phyloP scores from a whole-genome alignment of 2,113 vertebrate genomes.

The Puffinus mauretanicus region DNA sequence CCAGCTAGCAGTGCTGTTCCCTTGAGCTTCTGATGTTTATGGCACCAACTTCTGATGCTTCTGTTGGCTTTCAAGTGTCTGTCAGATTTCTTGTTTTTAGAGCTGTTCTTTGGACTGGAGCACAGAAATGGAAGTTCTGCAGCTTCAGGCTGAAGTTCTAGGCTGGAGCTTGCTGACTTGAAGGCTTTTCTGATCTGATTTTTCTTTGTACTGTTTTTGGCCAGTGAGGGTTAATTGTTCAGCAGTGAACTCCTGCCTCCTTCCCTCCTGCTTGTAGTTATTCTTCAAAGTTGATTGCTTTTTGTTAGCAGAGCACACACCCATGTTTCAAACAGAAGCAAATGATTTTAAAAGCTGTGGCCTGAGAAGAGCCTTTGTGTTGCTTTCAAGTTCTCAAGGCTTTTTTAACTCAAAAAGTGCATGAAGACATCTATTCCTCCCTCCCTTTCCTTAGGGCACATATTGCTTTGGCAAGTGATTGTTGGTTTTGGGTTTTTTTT shows the following conservation, averaged over 20 bases:
- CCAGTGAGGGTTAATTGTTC: background rate
- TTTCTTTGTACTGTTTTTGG: background rate
- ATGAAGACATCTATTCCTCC: background rate
- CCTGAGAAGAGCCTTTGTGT: background rate
- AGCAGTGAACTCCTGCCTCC: background rate
- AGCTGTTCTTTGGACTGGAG: background rate
- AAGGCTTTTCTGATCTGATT: background rate
- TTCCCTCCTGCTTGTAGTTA: background rate
- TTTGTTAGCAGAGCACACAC: background rate
- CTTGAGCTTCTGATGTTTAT: background rate
- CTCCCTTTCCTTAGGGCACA: accelerated
- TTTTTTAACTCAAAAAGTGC: background rate
- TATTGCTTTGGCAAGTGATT: background rate
- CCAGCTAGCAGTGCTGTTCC: background rate
- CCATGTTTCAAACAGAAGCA: background rate
- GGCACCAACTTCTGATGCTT: background rate
- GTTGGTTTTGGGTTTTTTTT: background rate
- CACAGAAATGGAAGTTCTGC: background rate
- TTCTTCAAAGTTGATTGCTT: background rate
- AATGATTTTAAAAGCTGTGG: background rate
- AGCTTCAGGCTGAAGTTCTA: background rate
- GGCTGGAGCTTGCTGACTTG: background rate
- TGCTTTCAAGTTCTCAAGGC: background rate
- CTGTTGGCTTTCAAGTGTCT: background rate
- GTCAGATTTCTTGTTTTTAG: background rate